These are phyloP conservation scores for Corydoras sp. DNA, from an alignment of 2,113 vertebrate species.

Conservation along the genomic window DNA sequence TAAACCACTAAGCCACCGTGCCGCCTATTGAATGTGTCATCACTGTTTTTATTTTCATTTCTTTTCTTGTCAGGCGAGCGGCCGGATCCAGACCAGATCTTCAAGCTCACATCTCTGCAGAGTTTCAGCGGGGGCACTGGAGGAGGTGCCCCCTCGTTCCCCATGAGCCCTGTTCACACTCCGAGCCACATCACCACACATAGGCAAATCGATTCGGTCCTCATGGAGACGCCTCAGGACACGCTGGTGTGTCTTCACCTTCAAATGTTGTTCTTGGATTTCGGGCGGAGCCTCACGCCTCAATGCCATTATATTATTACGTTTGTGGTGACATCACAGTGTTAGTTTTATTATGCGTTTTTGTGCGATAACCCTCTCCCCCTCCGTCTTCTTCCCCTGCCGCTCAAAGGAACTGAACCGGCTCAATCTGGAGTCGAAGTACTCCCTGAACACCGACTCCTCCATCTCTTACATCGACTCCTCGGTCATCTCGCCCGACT, in stretches of 20 bases:
- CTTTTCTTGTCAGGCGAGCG: slow-evolving; percentile 78
- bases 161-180: slow-evolving; percentile 82
- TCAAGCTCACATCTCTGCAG: slow-evolving; percentile 90
- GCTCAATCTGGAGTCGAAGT: slow-evolving; percentile 95
- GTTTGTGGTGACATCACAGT: too few species aligned
- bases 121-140: slow-evolving; percentile 71
- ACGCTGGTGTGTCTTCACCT: slow-evolving; percentile 78
- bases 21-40: too few species aligned
- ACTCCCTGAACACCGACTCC: slow-evolving; percentile 82
- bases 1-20: too few species aligned
- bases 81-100: slow-evolving; percentile 95
- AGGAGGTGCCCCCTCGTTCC: slow-evolving; percentile 71
- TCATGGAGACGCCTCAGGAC: slow-evolving; percentile 96
- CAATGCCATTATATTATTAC: too few species aligned
- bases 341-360: too few species aligned
- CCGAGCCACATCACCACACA: slow-evolving; percentile 79
- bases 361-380: too few species aligned
- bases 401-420: slow-evolving; percentile 86
- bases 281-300: neutral
- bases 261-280: neutral
- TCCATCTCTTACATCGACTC: slow-evolving; percentile 95
- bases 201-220: slow-evolving; percentile 82
- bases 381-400: neutral
- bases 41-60: neutral
- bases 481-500: slow-evolving; percentile 87